These are phyloP conservation scores for Shargacucullia verbasci DNA, from an alignment of 2,888 invertebrate genomes.

Conservation along the genomic window DNA sequence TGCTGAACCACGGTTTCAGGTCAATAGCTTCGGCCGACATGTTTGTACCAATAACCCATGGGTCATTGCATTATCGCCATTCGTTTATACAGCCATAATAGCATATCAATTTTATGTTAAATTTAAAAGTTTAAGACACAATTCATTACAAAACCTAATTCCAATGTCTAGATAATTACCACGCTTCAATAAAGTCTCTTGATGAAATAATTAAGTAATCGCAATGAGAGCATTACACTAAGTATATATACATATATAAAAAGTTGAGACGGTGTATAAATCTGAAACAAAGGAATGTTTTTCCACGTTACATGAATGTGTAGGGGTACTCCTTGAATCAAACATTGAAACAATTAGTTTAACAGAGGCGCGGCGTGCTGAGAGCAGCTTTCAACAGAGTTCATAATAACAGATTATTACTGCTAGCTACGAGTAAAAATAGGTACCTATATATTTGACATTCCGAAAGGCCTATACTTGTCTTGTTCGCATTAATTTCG, in stretches of 20 bases:
- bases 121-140: conserved; percentile 18
- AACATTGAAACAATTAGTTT: too few species aligned
- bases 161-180: background rate
- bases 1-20: conserved; percentile 68
- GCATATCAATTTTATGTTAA: conserved; percentile 16
- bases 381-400: conserved; percentile 9
- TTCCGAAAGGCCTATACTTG: conserved; percentile 7
- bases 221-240: too few species aligned
- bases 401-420: conserved; percentile 24
- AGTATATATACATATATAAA: too few species aligned
- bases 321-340: too few species aligned
- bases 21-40: conserved; percentile 71
- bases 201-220: too few species aligned
- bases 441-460: conserved; percentile 18
- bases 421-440: background rate
- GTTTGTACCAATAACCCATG: conserved; percentile 39
- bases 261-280: too few species aligned
- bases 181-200: too few species aligned
- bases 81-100: conserved; percentile 14
- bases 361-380: background rate
- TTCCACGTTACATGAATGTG: too few species aligned
- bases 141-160: background rate
- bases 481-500: conserved; percentile 30
- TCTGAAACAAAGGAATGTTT: too few species aligned
- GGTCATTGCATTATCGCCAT: conserved; percentile 29